Percentiles rank a stretch among this genome's conserved stretches.
Evolutionary conservation across 2,113 vertebrate species (phyloP).

Genomic region (Eidolon helvum): DNA sequence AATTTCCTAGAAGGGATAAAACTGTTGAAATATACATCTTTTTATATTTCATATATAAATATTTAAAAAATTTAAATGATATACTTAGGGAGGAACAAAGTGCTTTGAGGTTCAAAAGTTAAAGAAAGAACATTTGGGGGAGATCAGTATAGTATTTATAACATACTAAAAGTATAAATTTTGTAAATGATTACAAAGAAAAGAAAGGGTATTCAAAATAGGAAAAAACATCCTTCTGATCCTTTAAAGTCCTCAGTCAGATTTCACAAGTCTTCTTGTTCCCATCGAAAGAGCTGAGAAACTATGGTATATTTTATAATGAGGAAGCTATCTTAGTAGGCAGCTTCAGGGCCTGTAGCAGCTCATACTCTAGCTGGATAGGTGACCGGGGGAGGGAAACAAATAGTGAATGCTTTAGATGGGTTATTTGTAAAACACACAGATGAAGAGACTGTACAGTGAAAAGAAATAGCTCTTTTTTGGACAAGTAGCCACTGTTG

Average conservation of each 20-base stretch:
- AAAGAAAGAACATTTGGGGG: background rate
- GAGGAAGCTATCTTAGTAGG: background rate
- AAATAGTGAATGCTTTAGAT: background rate
- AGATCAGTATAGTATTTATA: background rate
- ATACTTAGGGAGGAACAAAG: background rate
- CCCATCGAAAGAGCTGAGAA: background rate
- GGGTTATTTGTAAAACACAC: background rate
- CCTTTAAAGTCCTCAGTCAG: background rate
- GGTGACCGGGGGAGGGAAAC: background rate
- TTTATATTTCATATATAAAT: background rate
- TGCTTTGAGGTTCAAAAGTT: background rate
- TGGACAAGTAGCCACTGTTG: background rate
- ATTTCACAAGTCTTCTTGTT: background rate
- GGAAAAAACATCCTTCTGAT: background rate
- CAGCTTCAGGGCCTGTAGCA: background rate
- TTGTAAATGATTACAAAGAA: background rate
- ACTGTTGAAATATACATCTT: background rate
- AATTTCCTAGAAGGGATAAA: background rate
- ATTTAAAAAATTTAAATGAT: background rate
- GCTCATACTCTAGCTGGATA: background rate
- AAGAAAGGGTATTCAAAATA: background rate
- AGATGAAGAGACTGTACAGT: background rate
- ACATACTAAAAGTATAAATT: background rate
- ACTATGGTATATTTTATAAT: background rate
- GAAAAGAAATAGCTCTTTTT: background rate